These are phyloP conservation scores for Lasioglossum marginatum DNA, from an alignment of 2,888 invertebrate genomes.

Conservation along the genomic window DNA sequence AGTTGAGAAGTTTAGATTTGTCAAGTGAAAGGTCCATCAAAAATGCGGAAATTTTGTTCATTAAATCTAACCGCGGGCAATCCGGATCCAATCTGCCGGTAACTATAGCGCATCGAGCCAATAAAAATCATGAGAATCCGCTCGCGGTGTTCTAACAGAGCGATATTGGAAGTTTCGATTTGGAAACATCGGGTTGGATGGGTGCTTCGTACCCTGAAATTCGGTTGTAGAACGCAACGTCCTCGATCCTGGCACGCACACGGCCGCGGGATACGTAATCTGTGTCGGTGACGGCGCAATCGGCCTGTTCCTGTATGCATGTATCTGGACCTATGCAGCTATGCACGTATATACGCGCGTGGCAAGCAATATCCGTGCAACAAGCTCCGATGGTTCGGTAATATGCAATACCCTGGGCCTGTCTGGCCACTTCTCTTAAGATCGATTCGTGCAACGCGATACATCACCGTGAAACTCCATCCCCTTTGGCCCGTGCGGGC, in stretches of 20 bases:
- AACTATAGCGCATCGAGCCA: slow-evolving; percentile 1
- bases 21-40: too few relatives aligned
- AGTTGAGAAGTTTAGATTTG: too few relatives aligned
- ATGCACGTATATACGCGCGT: neutral
- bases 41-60: neutral
- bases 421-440: slow-evolving; percentile 22
- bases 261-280: neutral
- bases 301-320: slow-evolving; percentile 6
- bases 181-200: slow-evolving; percentile 27
- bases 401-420: slow-evolving; percentile 54
- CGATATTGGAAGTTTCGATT: slow-evolving; percentile 44
- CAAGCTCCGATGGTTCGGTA: slow-evolving; percentile 60
- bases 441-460: slow-evolving; percentile 66
- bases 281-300: neutral
- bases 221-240: slow-evolving; percentile 4
- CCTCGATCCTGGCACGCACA: neutral
- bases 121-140: slow-evolving; percentile 35
- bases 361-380: slow-evolving; percentile 63
- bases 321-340: neutral
- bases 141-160: slow-evolving; percentile 12
- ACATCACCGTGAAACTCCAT: slow-evolving; percentile 62
- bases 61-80: neutral
- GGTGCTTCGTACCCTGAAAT: slow-evolving; percentile 32
- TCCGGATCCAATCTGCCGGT: neutral
- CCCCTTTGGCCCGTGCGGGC: slow-evolving; percentile 53